Evolutionary conservation across 2,888 invertebrate genomes (phyloP).

Genomic region (Cosmia trapezina): DNA sequence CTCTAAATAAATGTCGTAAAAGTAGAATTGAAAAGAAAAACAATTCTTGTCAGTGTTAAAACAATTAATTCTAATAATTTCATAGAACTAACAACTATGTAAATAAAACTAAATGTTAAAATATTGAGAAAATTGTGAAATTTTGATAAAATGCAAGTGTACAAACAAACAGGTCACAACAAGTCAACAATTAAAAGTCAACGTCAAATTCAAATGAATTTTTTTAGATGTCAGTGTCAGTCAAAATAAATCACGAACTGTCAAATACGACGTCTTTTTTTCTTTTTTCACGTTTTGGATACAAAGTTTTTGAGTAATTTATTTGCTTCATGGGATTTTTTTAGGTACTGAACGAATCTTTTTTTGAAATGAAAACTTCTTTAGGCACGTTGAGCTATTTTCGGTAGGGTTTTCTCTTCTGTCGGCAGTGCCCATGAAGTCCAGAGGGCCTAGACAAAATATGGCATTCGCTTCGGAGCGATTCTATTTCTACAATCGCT

Average conservation of each 20-base stretch:
- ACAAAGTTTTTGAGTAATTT: neutral
- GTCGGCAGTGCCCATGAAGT: no score
- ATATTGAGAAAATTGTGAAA: neutral
- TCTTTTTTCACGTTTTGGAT: neutral
- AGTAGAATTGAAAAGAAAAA: constrained; percentile 20
- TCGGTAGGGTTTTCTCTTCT: no score
- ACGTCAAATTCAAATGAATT: constrained; percentile 12
- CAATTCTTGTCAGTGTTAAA: constrained; percentile 33
- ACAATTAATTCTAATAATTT: neutral
- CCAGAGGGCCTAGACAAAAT: no score
- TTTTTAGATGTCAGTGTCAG: neutral
- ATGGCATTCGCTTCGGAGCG: no score
- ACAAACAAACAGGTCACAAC: constrained; percentile 46
- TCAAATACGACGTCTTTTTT: neutral
- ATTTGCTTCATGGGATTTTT: neutral
- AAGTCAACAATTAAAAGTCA: constrained; percentile 26
- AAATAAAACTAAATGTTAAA: constrained; percentile 6
- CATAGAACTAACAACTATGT: constrained; percentile 11
- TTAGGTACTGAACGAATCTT: neutral
- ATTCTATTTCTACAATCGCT: no score
- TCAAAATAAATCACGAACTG: neutral
- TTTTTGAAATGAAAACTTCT: no score
- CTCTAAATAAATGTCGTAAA: neutral
- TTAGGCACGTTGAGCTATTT: no score
- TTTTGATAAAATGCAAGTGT: neutral